These are phyloP conservation scores for Coturnix japonica DNA, from an alignment of 2,113 vertebrate genomes.

Conservation along the genomic window DNA sequence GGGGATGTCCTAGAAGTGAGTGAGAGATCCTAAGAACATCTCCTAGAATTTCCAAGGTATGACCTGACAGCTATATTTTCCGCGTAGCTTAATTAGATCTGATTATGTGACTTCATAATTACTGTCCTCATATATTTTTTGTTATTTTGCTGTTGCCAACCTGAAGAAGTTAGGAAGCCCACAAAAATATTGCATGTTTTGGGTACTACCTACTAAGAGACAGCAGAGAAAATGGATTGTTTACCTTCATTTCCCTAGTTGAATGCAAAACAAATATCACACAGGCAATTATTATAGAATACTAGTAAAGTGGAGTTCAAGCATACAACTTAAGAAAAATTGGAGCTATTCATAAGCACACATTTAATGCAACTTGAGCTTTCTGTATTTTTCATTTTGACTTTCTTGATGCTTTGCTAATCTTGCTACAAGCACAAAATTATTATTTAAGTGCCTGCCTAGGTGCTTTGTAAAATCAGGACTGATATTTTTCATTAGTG, in stretches of 20 bases:
- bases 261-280: not conserved
- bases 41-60: conserved; percentile 52
- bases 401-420: not conserved
- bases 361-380: conserved; percentile 31
- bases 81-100: not conserved
- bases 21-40: conserved; percentile 44
- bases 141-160: not conserved
- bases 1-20: conserved; percentile 37
- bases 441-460: not conserved
- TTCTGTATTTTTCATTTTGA: conserved; percentile 16
- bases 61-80: conserved; percentile 7
- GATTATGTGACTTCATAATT: conserved; percentile 15
- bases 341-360: conserved; percentile 3
- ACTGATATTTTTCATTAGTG: not conserved
- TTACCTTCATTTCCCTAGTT: conserved; percentile 28
- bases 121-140: not conserved
- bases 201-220: not conserved
- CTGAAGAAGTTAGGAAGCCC: not conserved
- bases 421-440: not conserved
- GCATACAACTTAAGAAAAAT: conserved; percentile 35
- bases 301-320: conserved; percentile 46
- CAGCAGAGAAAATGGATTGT: not conserved
- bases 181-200: not conserved
- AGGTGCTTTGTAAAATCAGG: not conserved
- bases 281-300: conserved; percentile 16